phyloP scores from a whole-genome alignment of 2,797 vertebrate genomes.

The Microcaecilia unicolor region DNA sequence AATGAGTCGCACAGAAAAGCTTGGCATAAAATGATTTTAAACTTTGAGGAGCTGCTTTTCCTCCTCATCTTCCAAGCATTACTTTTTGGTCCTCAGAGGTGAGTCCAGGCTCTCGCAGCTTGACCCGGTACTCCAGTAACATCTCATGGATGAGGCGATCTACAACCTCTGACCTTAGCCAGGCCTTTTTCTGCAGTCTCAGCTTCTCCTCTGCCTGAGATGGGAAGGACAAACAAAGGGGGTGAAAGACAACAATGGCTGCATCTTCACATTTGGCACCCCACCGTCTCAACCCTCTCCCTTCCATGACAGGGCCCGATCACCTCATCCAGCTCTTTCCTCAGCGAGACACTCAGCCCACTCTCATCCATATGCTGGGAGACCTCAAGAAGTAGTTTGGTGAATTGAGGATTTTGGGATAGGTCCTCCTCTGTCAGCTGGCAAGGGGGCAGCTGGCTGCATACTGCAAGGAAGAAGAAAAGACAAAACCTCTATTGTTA shows the following conservation, averaged over 20 bases:
- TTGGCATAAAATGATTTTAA: too few species aligned
- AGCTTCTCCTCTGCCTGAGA: conserved; percentile 62
- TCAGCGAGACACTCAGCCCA: conserved; percentile 56
- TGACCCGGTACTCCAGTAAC: conserved; percentile 58
- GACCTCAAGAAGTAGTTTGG: conserved; percentile 61
- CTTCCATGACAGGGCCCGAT: too few species aligned
- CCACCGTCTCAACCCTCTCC: not conserved
- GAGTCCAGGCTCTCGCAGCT: conserved; percentile 37
- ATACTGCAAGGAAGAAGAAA: conserved; percentile 10
- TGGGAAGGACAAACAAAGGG: not conserved
- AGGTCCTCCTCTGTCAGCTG: conserved; percentile 64
- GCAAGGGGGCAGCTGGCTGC: conserved; percentile 48
- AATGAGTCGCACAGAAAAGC: too few species aligned
- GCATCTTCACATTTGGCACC: not conserved
- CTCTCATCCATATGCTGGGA: conserved; percentile 59
- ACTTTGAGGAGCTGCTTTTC: too few species aligned
- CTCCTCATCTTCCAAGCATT: not conserved
- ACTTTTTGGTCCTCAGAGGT: conserved; percentile 37
- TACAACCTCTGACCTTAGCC: conserved; percentile 64
- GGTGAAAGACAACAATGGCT: not conserved
- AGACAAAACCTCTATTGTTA: too few species aligned
- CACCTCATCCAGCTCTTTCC: conserved; percentile 57
- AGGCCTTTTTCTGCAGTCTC: conserved; percentile 48
- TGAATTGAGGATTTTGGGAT: conserved; percentile 60
- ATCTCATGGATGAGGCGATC: conserved; percentile 64